phyloP scores from a whole-genome alignment of 2,113 vertebrate genomes.

The Centropristis striata region DNA sequence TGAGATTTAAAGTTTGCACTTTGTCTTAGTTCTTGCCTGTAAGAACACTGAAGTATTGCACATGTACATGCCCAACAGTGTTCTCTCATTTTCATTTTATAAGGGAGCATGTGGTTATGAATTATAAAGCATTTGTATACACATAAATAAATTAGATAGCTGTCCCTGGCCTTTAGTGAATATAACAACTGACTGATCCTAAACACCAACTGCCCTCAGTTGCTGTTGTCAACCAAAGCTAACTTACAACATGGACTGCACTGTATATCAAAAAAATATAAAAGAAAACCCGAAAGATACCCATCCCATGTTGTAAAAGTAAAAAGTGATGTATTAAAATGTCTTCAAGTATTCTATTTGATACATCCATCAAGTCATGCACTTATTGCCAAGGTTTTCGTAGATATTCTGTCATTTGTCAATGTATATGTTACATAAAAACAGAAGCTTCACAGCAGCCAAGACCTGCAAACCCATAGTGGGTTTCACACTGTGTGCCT shows the following conservation, averaged over 20 bases:
- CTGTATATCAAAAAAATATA: neutral
- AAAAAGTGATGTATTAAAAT: neutral
- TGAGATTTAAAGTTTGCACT: neutral
- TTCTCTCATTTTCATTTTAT: constrained; percentile 41
- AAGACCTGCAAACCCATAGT: neutral
- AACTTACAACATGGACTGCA: neutral
- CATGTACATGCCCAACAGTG: neutral
- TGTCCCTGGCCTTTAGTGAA: constrained; percentile 12
- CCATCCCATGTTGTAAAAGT: no score
- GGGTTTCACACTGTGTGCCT: neutral
- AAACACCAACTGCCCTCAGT: constrained; percentile 4
- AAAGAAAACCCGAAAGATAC: no score
- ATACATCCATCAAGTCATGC: neutral
- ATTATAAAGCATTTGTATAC: constrained; percentile 41
- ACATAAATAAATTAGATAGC: constrained; percentile 46
- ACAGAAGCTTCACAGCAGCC: neutral
- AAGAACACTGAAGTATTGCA: neutral
- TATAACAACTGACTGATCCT: constrained; percentile 12
- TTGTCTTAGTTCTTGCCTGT: neutral
- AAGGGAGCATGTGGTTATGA: constrained; percentile 33
- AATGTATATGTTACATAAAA: neutral
- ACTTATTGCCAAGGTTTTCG: neutral
- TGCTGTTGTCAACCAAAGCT: neutral
- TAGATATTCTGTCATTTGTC: neutral
- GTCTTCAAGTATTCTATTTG: neutral